These are phyloP conservation scores for Rotaria sp. DNA, from an alignment of 2,888 invertebrate species.

Conservation along the genomic window DNA sequence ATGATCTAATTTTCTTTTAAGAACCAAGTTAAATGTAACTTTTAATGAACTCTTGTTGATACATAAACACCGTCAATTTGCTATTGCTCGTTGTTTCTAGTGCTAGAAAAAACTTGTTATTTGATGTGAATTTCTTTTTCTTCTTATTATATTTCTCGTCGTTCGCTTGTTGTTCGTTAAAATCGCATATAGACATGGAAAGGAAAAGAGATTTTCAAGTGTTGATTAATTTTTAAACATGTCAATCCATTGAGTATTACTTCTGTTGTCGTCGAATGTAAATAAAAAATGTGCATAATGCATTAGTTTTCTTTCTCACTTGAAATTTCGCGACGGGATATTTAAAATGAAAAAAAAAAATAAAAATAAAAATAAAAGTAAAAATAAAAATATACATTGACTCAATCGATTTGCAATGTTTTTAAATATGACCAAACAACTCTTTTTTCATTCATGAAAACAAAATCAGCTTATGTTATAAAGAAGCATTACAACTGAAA, in stretches of 20 bases:
- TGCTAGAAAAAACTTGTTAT: not conserved
- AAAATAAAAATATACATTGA: no score
- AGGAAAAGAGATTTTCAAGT: not conserved
- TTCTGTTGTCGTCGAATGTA: not conserved
- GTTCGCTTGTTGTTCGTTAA: not conserved
- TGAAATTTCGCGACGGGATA: no score
- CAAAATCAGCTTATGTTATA: no score
- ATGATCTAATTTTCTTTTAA: not conserved
- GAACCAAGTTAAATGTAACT: not conserved
- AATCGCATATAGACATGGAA: not conserved
- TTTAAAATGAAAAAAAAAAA: no score
- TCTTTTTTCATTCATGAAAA: no score
- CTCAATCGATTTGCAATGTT: no score
- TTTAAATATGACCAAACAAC: no score
- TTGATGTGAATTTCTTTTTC: not conserved
- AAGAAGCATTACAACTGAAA: no score
- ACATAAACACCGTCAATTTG: not conserved
- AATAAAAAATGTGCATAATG: not conserved
- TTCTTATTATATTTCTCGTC: not conserved
- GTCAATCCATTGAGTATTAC: not conserved
- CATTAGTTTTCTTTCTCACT: not conserved
- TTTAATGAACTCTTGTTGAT: not conserved
- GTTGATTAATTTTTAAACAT: conserved; percentile 6
- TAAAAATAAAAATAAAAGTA: no score
- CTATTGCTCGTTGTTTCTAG: not conserved